Base-by-base conservation (phyloP, 2,797 vertebrate genomes). In the Melanotaenia boesemani region DNA sequence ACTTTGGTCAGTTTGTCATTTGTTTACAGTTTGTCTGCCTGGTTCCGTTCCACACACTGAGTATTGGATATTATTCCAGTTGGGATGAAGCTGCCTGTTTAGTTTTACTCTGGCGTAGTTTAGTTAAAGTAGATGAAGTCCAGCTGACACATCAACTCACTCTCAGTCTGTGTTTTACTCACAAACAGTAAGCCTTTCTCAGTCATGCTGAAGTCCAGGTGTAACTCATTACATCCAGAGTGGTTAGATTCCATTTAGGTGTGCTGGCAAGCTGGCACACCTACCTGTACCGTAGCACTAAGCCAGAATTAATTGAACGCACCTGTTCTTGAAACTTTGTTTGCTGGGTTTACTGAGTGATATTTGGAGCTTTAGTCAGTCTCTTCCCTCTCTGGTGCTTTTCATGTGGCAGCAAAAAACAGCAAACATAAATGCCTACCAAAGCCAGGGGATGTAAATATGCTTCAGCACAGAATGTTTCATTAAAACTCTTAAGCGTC, bases 241-340 rank as follows among this genome's bases (percentile, higher is more conserved):
- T 22, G 55, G 72, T 70, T 63, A 39, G 74, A 60, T 72, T 68
- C 74, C 79, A 68, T 82, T 76, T 34, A 55, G 50, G 44, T 83
- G 72, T 74, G 68, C 71, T 67, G 52, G 34, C 7, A 50, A 66
- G 66, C 77, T 77, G 75, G 82, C 39, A 41, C 12, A 15, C 39
- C 18, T 48, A 65, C 74, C 77, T 77, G 74, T 67, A 54, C 63
- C 55, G n/a, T 56, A 78, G 1, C 26, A 1, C 48, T 7, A 12
- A 54, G 70, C 79, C 73, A 62, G 60, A 20, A 9, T 52, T 56
- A 63, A 41, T 79, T 76, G 34, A 64, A 77, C 75, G 54, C 73
- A 81, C 72, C 78, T 74, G 57, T 46, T 71, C 16, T 65, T 68
- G 18, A 48, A 48, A 48, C 44, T 20, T 20, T 68, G 63, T 63